Evolutionary conservation across 2,888 invertebrate species (phyloP).

Genomic region (Margaritifera margaritifera): DNA sequence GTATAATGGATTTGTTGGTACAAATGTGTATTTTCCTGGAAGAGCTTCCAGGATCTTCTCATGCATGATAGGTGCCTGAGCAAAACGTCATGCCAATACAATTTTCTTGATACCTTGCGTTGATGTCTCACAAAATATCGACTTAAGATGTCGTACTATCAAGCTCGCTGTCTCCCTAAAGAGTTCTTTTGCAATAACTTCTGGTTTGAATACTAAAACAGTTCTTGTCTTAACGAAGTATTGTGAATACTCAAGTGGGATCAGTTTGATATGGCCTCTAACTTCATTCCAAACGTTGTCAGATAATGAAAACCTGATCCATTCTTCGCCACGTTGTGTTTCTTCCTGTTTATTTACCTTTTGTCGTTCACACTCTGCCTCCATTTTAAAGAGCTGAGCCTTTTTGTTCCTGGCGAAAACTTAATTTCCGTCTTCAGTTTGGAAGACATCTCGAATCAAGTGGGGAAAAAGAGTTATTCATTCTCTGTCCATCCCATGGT

Average conservation of each 20-base stretch:
- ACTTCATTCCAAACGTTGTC: slow-evolving; percentile 7
- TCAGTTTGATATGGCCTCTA: slow-evolving; percentile 8
- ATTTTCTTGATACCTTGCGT: background rate
- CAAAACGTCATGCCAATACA: too few relatives aligned
- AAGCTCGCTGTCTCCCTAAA: slow-evolving; percentile 17
- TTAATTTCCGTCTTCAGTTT: slow-evolving; percentile 12
- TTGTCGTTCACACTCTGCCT: slow-evolving; percentile 27
- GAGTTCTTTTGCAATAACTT: slow-evolving; percentile 10
- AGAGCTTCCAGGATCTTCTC: too few relatives aligned
- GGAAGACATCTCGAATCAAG: slow-evolving; percentile 20
- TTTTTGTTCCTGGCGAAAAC: slow-evolving; percentile 8
- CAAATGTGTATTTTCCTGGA: too few relatives aligned
- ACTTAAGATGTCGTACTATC: slow-evolving; percentile 8
- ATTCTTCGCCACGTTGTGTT: slow-evolving; percentile 5
- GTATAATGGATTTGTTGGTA: too few relatives aligned
- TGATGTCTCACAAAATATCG: slow-evolving; percentile 4
- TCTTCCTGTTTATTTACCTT: slow-evolving; percentile 21
- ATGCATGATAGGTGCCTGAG: too few relatives aligned
- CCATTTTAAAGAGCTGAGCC: slow-evolving; percentile 20
- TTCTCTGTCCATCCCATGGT: slow-evolving; percentile 21
- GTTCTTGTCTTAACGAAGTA: slow-evolving; percentile 7
- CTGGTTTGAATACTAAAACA: slow-evolving; percentile 16
- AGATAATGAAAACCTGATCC: slow-evolving; percentile 16
- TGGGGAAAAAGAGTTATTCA: slow-evolving; percentile 30
- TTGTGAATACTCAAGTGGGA: background rate